Evolutionary conservation across 1,140 invertebrate genomes (phyloP), one percentile per base, ranked within the genome.

Genomic region (Sycobia sp.): DNA sequence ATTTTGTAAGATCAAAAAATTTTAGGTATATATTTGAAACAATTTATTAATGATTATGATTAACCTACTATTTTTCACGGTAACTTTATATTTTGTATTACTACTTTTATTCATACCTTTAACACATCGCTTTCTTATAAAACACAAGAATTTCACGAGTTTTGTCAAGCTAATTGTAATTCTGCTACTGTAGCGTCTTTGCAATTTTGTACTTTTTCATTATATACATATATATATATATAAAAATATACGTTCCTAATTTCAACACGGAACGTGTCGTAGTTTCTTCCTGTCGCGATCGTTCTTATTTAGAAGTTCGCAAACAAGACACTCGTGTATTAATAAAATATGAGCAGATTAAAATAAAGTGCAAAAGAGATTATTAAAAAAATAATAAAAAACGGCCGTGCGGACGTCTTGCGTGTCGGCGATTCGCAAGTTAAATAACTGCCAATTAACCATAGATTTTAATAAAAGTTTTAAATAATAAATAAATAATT

Each of bases 221-320:
- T 58, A n/a, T n/a, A n/a, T n/a, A n/a, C n/a, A n/a, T n/a, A n/a
- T n/a, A n/a, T n/a, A n/a, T n/a, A n/a, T n/a, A n/a, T n/a, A n/a
- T n/a, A n/a, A n/a, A n/a, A n/a, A n/a, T n/a, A n/a, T n/a, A 34
- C 46, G 53, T 41, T 49, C 39, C 54, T 51, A n/a, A n/a, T n/a
- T 49, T 51, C 23, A 1, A 50, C 9, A 44, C 11, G 54, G 62
- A 47, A 51, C 43, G 62, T 38, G 39, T 27, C 44, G 39, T n/a
- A n/a, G 29, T 43, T 51, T 64, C 62, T 58, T 64, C 62, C 62
- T 64, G 32, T 62, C 36, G 29, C 44, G 22, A 62, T 41, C 20
- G 46, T 46, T 54, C 34, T 49, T 46, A 44, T 47, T 50, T 10
- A 46, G 22, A 25, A 44, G 25, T 61, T 54, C 29, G 41, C 36